Conservation (phyloP, 2,797 vertebrate genomes). For the Cyprinodon diabolis region DNA sequence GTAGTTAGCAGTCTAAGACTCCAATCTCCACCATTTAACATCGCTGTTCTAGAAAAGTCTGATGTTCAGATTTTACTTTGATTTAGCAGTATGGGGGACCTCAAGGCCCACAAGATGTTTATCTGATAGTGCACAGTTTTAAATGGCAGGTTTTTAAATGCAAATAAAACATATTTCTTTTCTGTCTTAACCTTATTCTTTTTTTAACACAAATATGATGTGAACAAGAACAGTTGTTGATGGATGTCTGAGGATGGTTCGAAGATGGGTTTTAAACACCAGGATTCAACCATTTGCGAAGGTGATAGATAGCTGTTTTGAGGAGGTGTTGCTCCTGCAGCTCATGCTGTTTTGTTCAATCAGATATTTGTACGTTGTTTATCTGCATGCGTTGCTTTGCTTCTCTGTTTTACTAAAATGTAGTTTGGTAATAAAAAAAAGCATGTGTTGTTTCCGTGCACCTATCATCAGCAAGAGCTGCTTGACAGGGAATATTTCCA, state of each 20-base stretch:
- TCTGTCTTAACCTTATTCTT: conserved; percentile 25
- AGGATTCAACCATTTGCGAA: conserved; percentile 48
- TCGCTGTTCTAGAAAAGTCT: conserved; percentile 21
- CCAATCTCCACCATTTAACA: conserved; percentile 20
- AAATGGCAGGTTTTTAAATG: conserved; percentile 33
- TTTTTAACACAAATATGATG: background rate
- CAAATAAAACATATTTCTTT: conserved; percentile 12
- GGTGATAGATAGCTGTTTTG: conserved; percentile 42
- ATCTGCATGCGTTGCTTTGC: background rate
- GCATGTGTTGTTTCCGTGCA: conserved; percentile 65
- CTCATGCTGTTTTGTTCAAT: conserved; percentile 22
- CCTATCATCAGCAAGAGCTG: conserved; percentile 62
- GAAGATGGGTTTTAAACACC: conserved; percentile 38
- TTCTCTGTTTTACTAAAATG: conserved; percentile 10
- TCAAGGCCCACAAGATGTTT: conserved; percentile 58
- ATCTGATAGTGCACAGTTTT: conserved; percentile 32
- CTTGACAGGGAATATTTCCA: conserved; percentile 69
- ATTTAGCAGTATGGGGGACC: conserved; percentile 37
- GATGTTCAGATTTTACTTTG: conserved; percentile 29
- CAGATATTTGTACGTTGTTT: background rate
- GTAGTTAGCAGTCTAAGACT: conserved; percentile 4
- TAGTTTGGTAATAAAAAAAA: conserved; percentile 22
- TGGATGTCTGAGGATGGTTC: conserved; percentile 49
- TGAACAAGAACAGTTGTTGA: conserved; percentile 14
- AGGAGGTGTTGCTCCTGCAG: conserved; percentile 34